Conservation (phyloP, 92 coral and sea anemone species). For the Epizoanthus rinbou region DNA sequence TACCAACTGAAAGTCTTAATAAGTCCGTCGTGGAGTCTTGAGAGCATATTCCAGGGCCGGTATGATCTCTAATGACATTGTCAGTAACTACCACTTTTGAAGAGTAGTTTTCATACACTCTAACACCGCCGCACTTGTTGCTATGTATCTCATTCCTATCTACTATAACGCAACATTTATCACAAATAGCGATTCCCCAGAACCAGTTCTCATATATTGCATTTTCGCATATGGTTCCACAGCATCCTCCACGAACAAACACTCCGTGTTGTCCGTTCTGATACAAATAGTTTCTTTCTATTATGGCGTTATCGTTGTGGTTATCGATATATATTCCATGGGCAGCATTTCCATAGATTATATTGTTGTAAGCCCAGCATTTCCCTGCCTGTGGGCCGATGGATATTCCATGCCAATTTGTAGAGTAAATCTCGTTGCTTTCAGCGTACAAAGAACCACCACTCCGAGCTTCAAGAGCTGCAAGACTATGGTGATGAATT, state of each 20-base stretch:
- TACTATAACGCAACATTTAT: neutral
- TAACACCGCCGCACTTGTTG: slow-evolving; percentile 27
- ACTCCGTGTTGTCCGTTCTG: slow-evolving; percentile 34
- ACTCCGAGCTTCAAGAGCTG: neutral
- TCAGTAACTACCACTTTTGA: neutral
- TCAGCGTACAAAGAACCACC: neutral
- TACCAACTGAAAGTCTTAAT: no score
- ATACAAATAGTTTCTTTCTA: neutral
- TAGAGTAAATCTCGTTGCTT: slow-evolving; percentile 1
- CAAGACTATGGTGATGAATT: no score
- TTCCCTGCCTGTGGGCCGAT: neutral
- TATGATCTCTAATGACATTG: slow-evolving; percentile 15
- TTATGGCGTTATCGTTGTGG: neutral
- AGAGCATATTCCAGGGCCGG: neutral
- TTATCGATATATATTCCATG: neutral
- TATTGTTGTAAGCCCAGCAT: neutral
- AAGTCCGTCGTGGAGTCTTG: neutral
- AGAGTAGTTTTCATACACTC: neutral
- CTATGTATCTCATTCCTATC: slow-evolving; percentile 9
- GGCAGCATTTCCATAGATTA: neutral
- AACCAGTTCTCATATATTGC: slow-evolving; percentile 31
- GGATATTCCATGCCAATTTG: slow-evolving; percentile 1
- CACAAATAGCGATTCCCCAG: slow-evolving; percentile 17
- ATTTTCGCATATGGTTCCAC: neutral
- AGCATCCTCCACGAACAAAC: neutral